phyloP scores from a whole-genome alignment of 2,888 invertebrate genomes.

The Cephalotes varians region DNA sequence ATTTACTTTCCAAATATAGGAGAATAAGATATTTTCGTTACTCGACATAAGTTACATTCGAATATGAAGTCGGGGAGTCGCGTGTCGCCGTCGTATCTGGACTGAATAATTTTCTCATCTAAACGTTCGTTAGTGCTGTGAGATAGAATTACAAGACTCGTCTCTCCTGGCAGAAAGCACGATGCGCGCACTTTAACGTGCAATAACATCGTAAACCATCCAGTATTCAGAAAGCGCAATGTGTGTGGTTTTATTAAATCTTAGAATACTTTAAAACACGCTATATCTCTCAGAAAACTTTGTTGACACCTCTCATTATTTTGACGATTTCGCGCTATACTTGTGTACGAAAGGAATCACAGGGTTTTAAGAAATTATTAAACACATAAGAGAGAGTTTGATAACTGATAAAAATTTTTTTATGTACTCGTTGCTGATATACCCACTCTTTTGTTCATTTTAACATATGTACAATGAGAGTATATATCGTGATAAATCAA shows the following conservation, averaged over 20 bases:
- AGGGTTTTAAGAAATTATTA: conserved; percentile 61
- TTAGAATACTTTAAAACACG: conserved; percentile 57
- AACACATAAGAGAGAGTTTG: conserved; percentile 1
- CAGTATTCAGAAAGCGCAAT: conserved; percentile 70
- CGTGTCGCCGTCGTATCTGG: conserved; percentile 46
- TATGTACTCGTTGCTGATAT: not conserved
- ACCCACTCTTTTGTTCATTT: conserved; percentile 1
- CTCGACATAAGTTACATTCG: conserved; percentile 63
- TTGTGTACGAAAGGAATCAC: conserved; percentile 57
- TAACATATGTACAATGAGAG: not conserved
- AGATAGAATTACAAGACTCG: conserved; percentile 65
- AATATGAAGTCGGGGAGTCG: conserved; percentile 34
- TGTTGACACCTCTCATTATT: conserved; percentile 59
- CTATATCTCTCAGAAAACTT: conserved; percentile 32
- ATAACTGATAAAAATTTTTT: conserved; percentile 13
- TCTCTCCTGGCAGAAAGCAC: conserved; percentile 62
- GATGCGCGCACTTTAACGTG: conserved; percentile 45
- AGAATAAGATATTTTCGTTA: conserved; percentile 66
- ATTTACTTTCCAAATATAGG: conserved; percentile 73
- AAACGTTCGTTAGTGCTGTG: conserved; percentile 75
- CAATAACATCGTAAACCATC: conserved; percentile 58
- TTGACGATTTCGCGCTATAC: conserved; percentile 55
- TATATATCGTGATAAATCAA: conserved; percentile 1
- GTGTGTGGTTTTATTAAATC: conserved; percentile 48
- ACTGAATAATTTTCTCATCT: conserved; percentile 63